A percentile compares a stretch with the other conserved stretches of the same genome.
These are phyloP conservation scores for Glomeris maerens DNA, from an alignment of 1,140 invertebrate genomes.

Conservation along the genomic window DNA sequence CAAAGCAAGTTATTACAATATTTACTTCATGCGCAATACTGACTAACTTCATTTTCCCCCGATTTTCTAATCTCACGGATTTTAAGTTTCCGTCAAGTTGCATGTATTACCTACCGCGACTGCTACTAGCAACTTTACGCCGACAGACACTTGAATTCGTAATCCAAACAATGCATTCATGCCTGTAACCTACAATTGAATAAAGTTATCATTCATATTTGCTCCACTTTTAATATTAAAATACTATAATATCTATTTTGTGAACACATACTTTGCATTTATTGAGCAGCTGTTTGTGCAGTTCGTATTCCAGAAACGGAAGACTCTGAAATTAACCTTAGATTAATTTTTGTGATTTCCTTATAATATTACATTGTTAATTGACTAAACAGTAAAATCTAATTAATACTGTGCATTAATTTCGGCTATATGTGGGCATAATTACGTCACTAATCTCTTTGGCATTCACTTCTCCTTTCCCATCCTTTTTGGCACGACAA, in stretches of 20 bases:
- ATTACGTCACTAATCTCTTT: conserved; percentile 72
- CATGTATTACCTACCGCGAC: conserved; percentile 52
- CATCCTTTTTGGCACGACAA: conserved; percentile 59
- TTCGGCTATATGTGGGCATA: no score
- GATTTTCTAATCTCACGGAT: no score
- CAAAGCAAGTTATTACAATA: no score
- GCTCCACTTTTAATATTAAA: not conserved
- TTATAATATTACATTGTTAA: not conserved
- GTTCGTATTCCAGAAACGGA: conserved; percentile 89
- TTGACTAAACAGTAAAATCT: no score
- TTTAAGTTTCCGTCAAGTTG: no score
- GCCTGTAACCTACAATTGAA: conserved; percentile 46
- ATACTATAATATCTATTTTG: not conserved
- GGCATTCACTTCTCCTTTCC: conserved; percentile 70
- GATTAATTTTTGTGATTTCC: not conserved
- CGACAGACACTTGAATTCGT: conserved; percentile 67
- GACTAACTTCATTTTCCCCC: no score
- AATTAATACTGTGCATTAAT: no score
- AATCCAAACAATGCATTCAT: conserved; percentile 87
- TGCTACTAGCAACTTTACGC: conserved; percentile 70
- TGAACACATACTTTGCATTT: conserved; percentile 55
- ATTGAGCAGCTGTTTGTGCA: conserved; percentile 78
- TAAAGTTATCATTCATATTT: conserved; percentile 5
- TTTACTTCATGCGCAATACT: no score
- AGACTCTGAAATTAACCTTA: conserved; percentile 32